Percentiles rank a stretch among this genome's conserved stretches.
phyloP scores from a whole-genome alignment of 2,113 vertebrate species.

The Muntiacus muntjak region DNA sequence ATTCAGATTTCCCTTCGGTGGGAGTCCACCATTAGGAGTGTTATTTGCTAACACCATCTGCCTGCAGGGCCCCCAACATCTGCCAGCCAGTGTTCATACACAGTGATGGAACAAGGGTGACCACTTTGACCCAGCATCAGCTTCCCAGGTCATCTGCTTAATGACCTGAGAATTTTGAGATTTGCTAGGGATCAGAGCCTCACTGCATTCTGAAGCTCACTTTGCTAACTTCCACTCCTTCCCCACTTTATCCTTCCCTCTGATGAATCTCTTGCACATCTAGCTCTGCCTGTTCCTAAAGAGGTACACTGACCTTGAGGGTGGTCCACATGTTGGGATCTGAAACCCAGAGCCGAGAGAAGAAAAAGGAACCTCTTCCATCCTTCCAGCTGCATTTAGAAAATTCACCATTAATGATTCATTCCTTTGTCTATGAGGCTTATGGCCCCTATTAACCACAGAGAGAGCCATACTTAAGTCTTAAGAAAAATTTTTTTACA shows the following conservation, averaged over 20 bases:
- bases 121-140: neutral
- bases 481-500: neutral
- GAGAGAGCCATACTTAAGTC: neutral
- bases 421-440: neutral
- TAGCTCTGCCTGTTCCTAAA: neutral
- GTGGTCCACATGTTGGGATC: neutral
- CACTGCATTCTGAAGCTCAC: neutral
- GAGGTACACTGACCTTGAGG: neutral
- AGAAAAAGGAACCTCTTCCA: neutral
- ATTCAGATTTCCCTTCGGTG: neutral
- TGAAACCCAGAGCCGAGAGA: neutral
- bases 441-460: neutral
- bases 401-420: neutral
- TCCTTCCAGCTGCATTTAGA: neutral
- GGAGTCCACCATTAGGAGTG: neutral
- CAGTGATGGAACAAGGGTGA: neutral
- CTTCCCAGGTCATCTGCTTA: neutral
- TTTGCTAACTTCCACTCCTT: neutral
- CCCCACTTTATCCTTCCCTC: neutral
- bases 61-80: neutral
- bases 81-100: neutral
- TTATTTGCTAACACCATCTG: neutral
- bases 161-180: neutral
- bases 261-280: neutral
- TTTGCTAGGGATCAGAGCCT: neutral